A percentile compares a stretch with the other conserved stretches of the same genome.
Conservation (phyloP, 1,140 invertebrate species). For the Zaprionus ghesquierei region DNA sequence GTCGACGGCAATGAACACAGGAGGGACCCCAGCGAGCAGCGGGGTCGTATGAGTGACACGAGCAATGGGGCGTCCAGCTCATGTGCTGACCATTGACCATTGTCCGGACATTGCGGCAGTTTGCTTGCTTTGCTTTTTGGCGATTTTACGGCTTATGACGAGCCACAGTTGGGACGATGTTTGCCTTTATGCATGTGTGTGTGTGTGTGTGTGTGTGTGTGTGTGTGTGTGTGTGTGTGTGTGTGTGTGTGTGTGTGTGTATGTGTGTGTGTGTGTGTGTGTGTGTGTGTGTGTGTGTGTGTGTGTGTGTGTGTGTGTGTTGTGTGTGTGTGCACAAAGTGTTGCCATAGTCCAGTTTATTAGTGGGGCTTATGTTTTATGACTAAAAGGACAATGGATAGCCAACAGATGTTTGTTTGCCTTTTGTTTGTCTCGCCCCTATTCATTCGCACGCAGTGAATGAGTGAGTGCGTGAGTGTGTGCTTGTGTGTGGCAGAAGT, state of each 20-base stretch:
- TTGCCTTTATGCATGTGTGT: slow-evolving; percentile 18
- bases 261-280: slow-evolving; percentile 23
- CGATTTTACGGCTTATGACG: slow-evolving; percentile 80
- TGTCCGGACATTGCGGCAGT: slow-evolving; percentile 58
- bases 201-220: slow-evolving; percentile 32
- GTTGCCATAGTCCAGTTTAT: slow-evolving; percentile 73
- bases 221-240: slow-evolving; percentile 25
- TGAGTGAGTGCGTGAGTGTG: slow-evolving; percentile 8
- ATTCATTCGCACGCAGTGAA: slow-evolving; percentile 19
- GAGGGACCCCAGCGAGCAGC: no score
- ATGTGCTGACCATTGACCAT: slow-evolving; percentile 48
- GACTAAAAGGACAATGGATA: slow-evolving; percentile 77
- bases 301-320: slow-evolving; percentile 26
- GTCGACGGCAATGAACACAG: not conserved
- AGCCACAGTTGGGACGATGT: slow-evolving; percentile 45
- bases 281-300: slow-evolving; percentile 23
- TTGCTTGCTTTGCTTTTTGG: slow-evolving; percentile 77
- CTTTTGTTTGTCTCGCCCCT: slow-evolving; percentile 61
- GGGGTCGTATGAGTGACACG: slow-evolving; percentile 72
- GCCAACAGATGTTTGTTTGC: slow-evolving; percentile 78
- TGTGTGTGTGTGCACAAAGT: slow-evolving; percentile 50
- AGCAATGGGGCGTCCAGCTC: slow-evolving; percentile 53
- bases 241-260: slow-evolving; percentile 22
- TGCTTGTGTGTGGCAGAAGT: slow-evolving; percentile 37
- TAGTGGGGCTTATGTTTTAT: slow-evolving; percentile 80